Base-by-base conservation (phyloP, 1,140 invertebrate genomes). In the Bombus waltoni region DNA sequence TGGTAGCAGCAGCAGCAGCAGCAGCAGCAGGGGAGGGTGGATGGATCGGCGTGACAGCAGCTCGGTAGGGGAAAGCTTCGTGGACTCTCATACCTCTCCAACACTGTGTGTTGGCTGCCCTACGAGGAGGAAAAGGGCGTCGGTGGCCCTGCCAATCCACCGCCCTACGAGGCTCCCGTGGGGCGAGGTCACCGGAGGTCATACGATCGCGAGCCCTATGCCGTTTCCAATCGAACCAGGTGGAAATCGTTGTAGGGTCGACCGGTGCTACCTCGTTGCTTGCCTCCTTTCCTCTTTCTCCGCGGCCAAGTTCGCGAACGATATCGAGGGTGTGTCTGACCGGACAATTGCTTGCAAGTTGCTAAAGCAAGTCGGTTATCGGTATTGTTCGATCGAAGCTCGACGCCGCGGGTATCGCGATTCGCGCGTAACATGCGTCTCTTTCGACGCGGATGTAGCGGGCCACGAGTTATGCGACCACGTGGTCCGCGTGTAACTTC, bases 131-230 rank as follows among this genome's bases (percentile, higher is more conserved):
- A 88, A 91, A 87, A 91, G 90, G 84, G 91, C 83, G 83, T 77
- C 81, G 83, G 74, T 94, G 93, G 89, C 92, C 92, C 92, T 90
- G 89, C 87, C 92, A 94, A 90, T 92, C 85, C 84, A 89, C 87
- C 89, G 90, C 92, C 87, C 83, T 83, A 83, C 92, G 88, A 86
- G 89, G 87, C 83, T 91, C 93, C 92, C 94, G 93, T 94, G 92
- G 94, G 94, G 93, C 94, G 94, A 94, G 94, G 94, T 95, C 93
- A 94, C 93, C 92, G 81, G 94, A 94, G 94, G 94, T 95, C 94
- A 95, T 91, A 90, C 94, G 92, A 94, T 94, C 90, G 91, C 92
- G 90, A 93, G 91, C 87, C 90, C 93, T 86, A 90, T 87, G 88
- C 83, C 75, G 71, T 42, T 53, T 83, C 72, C 74, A 87, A 73